These are phyloP conservation scores for Palythoa grandis DNA, from an alignment of 92 coral and sea anemone genomes.

Conservation along the genomic window DNA sequence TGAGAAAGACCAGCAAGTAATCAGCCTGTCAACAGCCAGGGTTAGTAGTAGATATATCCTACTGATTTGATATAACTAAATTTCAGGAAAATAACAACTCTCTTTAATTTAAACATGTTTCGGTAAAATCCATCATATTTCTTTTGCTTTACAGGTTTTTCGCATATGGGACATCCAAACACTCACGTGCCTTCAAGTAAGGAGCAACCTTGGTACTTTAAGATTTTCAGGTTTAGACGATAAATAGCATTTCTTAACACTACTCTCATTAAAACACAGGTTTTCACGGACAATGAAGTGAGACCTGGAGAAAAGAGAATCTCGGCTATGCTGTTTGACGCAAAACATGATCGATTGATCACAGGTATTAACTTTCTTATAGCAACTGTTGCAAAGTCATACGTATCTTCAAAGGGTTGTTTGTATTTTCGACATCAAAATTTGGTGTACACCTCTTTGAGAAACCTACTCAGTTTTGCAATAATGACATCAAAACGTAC, in stretches of 20 bases:
- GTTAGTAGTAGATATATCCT: slow-evolving; percentile 47
- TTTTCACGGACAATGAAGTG: slow-evolving; percentile 92
- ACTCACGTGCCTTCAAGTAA: slow-evolving; percentile 89
- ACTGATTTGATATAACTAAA: too few relatives aligned
- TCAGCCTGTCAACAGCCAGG: slow-evolving; percentile 96
- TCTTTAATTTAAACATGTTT: neutral
- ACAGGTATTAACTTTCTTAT: slow-evolving; percentile 66
- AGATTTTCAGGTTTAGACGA: neutral
- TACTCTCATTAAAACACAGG: slow-evolving; percentile 45
- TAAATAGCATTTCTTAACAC: neutral
- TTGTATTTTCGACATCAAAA: too few relatives aligned
- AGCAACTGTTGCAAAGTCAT: too few relatives aligned
- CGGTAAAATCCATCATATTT: neutral
- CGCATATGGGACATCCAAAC: slow-evolving; percentile 98
- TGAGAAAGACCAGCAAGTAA: slow-evolving; percentile 95
- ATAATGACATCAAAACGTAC: too few relatives aligned
- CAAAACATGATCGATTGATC: slow-evolving; percentile 90
- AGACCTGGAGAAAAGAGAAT: slow-evolving; percentile 97
- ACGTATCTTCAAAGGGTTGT: too few relatives aligned
- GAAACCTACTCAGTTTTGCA: too few relatives aligned
- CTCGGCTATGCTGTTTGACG: slow-evolving; percentile 93
- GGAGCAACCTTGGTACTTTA: neutral
- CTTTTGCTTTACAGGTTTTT: slow-evolving; percentile 70
- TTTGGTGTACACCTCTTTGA: too few relatives aligned
- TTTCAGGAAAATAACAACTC: neutral